Percentiles rank a stretch among this genome's conserved stretches.
phyloP scores from a whole-genome alignment of 2,797 vertebrate genomes.

The Tapera naevia region DNA sequence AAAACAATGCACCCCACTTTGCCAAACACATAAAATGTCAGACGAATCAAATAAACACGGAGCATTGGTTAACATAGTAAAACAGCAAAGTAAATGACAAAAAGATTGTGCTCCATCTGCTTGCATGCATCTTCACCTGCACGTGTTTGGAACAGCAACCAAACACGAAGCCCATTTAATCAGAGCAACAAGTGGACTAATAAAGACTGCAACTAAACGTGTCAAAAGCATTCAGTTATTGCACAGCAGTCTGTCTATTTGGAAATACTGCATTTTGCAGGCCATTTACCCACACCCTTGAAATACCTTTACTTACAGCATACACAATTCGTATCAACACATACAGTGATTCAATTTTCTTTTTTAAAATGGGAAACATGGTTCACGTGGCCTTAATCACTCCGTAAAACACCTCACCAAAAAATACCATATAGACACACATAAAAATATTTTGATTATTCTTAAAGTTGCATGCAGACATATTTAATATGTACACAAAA shows the following conservation, averaged over 20 bases:
- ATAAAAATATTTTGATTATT: neutral
- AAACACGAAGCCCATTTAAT: neutral
- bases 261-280: neutral
- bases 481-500: neutral
- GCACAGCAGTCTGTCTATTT: neutral
- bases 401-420: neutral
- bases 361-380: neutral
- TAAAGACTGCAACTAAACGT: neutral
- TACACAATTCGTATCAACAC: neutral
- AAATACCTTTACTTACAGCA: neutral
- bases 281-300: neutral
- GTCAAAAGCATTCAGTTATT: neutral
- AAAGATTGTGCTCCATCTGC: neutral
- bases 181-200: neutral
- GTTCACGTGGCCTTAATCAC: neutral
- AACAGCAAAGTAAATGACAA: slow-evolving; percentile 8
- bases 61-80: neutral
- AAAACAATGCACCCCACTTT: neutral
- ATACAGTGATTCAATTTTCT: neutral
- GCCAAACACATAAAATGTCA: neutral
- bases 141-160: neutral
- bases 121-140: neutral
- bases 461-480: neutral
- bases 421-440: neutral
- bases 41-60: neutral